These are phyloP conservation scores for Lontra canadensis DNA, from an alignment of 2,113 vertebrate species.

Conservation along the genomic window DNA sequence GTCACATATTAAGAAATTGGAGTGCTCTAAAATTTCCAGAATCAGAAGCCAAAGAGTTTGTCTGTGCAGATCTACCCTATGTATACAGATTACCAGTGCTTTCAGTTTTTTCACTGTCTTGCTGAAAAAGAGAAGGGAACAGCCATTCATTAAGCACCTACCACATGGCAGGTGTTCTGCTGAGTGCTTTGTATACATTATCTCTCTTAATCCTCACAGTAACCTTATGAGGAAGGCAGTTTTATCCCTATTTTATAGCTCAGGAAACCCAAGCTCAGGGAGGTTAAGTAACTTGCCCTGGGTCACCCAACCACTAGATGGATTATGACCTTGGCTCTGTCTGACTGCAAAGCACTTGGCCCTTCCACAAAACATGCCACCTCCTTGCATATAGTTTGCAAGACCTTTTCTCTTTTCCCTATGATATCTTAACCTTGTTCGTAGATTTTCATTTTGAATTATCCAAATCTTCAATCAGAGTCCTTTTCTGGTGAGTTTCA, in stretches of 20 bases:
- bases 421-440: background rate
- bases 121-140: constrained; percentile 52
- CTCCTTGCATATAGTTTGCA: background rate
- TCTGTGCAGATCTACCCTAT: background rate
- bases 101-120: constrained; percentile 36
- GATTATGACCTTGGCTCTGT: constrained; percentile 45
- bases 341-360: background rate
- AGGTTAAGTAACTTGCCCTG: constrained; percentile 62
- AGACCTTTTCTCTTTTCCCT: background rate
- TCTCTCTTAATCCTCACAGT: constrained; percentile 71
- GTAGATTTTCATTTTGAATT: constrained; percentile 23
- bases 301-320: constrained; percentile 27
- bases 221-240: constrained; percentile 69
- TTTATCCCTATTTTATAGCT: constrained; percentile 71
- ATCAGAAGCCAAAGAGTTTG: background rate
- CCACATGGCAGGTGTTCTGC: constrained; percentile 67
- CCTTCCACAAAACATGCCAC: background rate
- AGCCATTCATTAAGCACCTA: constrained; percentile 62
- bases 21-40: background rate
- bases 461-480: background rate
- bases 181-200: constrained; percentile 64
- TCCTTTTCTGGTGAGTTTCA: background rate
- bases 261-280: constrained; percentile 69
- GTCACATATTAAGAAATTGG: background rate
- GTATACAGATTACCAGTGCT: background rate